Evolutionary conservation across 2,113 vertebrate species (phyloP).

Genomic region (Cheirogaleus medius): DNA sequence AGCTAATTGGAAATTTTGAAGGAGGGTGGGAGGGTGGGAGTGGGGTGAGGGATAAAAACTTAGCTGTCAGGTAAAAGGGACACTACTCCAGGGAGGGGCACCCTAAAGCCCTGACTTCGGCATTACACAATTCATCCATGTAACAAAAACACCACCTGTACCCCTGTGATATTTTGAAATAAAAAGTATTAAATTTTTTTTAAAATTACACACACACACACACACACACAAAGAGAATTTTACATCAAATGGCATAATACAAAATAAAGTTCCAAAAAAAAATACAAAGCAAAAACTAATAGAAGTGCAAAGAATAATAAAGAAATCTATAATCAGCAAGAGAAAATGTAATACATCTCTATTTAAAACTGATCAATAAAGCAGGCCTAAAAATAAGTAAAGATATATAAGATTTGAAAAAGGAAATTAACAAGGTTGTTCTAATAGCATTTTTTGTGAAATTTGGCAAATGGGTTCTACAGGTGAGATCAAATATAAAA

Average conservation of each 20-base stretch:
- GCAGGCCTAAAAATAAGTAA: not conserved
- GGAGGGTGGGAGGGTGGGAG: no score
- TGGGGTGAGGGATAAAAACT: no score
- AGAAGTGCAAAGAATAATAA: not conserved
- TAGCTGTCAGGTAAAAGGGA: no score
- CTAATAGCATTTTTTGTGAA: not conserved
- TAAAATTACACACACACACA: no score
- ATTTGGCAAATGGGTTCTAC: not conserved
- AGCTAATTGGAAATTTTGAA: no score
- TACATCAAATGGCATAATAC: not conserved
- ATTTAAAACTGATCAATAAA: not conserved
- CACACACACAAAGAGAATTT: not conserved
- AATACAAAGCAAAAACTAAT: not conserved
- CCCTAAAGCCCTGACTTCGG: no score
- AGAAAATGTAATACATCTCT: not conserved
- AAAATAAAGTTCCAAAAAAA: not conserved
- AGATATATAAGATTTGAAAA: not conserved
- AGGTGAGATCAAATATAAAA: not conserved
- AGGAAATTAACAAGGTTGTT: not conserved
- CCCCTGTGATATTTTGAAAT: no score
- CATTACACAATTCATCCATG: no score
- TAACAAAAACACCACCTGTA: no score
- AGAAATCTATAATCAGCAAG: not conserved
- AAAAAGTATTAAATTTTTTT: no score
- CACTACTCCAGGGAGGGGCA: no score